Evolutionary conservation across 1,140 invertebrate genomes (phyloP), one percentile per base, ranked within the genome.

Genomic region (Drosophila biarmipes): DNA sequence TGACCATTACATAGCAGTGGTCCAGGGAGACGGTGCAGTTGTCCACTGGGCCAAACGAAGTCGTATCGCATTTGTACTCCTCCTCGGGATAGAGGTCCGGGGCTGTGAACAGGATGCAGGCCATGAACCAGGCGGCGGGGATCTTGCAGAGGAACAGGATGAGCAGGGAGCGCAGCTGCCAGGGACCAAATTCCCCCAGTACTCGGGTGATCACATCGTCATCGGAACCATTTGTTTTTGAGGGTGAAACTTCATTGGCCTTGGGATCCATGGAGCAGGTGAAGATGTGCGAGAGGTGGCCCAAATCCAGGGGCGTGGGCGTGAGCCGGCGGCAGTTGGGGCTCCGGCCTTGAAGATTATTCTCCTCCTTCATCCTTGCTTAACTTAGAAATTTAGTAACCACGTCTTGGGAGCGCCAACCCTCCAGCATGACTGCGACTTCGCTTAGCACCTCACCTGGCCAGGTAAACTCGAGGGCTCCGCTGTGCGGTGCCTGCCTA

Each of bases 111-210:
- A 92, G 89, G 15, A 93, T 90, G 34, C 84, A 90, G 4, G 92
- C 91, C 92, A 92, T 92, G 48, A 92, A 92, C 92, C 92, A 93
- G n/a, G 92, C 91, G 6, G 92, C 91, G 0, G 92, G 92, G 21
- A 93, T 91, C 68, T 93, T 92, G 46, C 90, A 90, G 6, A 93
- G 66, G 53, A 90, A 92, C 12, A 92, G 71, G 31, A 92, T 89
- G 11, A 91, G 66, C 29, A 92, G 73, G 2, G 91, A 78, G 35
- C 92, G 81, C 14, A 92, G 55, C 43, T 93, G 92, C 92, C 92
- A 93, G 2, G 84, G 72, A 4, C 92, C 92, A 69, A 92, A 92
- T 15, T 92, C 67, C 6, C 92, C 92, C 45, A 90, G 61, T 34
- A 92, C 66, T 14, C 73, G 48, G 0, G 54, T 55, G 14, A 92